Conservation (phyloP, 2,888 invertebrate genomes). For the Geotrupes spiniger region DNA sequence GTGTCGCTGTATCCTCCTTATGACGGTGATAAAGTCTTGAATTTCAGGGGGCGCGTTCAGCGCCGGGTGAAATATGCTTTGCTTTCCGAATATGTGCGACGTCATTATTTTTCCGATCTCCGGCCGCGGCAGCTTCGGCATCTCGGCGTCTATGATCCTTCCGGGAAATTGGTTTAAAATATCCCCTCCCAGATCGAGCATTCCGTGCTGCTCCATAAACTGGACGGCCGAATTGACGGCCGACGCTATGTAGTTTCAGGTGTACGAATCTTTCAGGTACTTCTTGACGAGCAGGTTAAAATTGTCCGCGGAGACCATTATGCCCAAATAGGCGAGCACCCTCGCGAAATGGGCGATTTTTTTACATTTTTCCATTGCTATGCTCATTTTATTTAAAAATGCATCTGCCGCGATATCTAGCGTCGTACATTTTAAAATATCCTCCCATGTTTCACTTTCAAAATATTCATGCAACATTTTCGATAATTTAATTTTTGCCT, state of each 20-base stretch:
- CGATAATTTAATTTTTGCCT: too few species aligned
- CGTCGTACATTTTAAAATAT: too few species aligned
- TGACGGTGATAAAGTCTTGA: slow-evolving; percentile 56
- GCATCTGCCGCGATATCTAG: too few species aligned
- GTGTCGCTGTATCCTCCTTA: slow-evolving; percentile 66
- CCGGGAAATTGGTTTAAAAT: slow-evolving; percentile 60
- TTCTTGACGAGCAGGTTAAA: slow-evolving; percentile 71
- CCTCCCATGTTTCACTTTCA: too few species aligned
- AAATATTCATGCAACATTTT: too few species aligned
- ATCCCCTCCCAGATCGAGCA: slow-evolving; percentile 58
- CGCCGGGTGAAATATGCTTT: slow-evolving; percentile 60
- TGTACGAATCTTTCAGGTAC: slow-evolving; percentile 73
- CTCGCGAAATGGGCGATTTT: slow-evolving; percentile 75
- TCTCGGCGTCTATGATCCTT: slow-evolving; percentile 63
- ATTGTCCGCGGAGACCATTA: slow-evolving; percentile 68
- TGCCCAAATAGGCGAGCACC: slow-evolving; percentile 68
- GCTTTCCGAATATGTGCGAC: slow-evolving; percentile 54
- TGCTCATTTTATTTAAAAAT: too few species aligned
- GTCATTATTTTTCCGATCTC: slow-evolving; percentile 59
- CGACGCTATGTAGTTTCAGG: slow-evolving; percentile 72
- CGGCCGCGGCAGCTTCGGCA: slow-evolving; percentile 66
- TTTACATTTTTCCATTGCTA: too few species aligned
- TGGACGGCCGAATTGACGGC: slow-evolving; percentile 65
- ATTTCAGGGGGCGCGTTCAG: slow-evolving; percentile 51
- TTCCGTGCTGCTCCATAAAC: slow-evolving; percentile 56